Evolutionary conservation across 2,113 vertebrate species (phyloP).

Genomic region (Archocentrus centrarchus): DNA sequence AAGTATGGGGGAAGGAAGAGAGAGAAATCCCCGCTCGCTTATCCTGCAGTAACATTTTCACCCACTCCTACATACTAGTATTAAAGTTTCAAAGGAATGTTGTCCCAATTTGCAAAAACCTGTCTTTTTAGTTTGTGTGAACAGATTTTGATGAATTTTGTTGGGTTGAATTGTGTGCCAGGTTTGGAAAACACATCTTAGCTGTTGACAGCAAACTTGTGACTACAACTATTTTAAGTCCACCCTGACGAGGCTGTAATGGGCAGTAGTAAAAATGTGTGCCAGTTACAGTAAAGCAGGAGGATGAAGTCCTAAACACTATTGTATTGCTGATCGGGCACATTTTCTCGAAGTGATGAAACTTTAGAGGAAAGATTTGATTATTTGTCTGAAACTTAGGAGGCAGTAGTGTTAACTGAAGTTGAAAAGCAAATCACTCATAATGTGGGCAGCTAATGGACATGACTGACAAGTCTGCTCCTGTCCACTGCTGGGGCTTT

Average conservation of each 20-base stretch:
- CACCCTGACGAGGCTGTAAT: constrained; percentile 20
- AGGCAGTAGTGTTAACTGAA: constrained; percentile 42
- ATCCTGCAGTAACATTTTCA: background rate
- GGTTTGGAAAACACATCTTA: background rate
- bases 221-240: background rate
- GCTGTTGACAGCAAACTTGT: background rate
- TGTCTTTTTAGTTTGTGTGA: background rate
- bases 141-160: background rate
- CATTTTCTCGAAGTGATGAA: constrained; percentile 58
- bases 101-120: background rate
- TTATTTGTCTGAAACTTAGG: constrained; percentile 36
- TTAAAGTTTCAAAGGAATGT: background rate
- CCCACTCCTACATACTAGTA: background rate
- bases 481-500: background rate
- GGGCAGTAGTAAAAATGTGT: constrained; percentile 1
- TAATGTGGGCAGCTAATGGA: constrained; percentile 37
- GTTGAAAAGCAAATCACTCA: constrained; percentile 59
- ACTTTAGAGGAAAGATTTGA: constrained; percentile 50
- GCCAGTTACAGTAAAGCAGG: constrained; percentile 13
- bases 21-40: constrained; percentile 5
- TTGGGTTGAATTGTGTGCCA: background rate
- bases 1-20: background rate
- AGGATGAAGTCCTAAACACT: constrained; percentile 36
- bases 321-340: constrained; percentile 36
- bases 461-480: constrained; percentile 14